Percentiles rank a stretch among this genome's conserved stretches.
These are phyloP conservation scores for Pollenia griseotomentosa DNA, from an alignment of 2,888 invertebrate genomes.

Conservation along the genomic window DNA sequence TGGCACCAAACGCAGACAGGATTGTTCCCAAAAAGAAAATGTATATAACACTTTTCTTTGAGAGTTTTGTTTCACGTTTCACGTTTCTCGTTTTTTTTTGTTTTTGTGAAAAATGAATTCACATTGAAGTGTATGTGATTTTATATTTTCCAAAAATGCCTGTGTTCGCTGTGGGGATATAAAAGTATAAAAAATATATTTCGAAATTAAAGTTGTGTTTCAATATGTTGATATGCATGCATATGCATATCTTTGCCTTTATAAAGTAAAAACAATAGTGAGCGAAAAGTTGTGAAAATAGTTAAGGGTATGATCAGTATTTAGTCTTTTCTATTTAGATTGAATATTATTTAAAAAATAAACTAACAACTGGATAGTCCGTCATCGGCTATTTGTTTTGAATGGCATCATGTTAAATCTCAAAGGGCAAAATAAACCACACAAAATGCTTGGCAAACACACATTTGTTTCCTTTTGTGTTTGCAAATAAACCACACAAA, in stretches of 20 bases:
- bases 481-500: too few relatives aligned
- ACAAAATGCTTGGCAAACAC: too few relatives aligned
- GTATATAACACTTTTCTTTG: conserved; percentile 58
- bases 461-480: too few relatives aligned
- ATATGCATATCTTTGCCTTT: conserved; percentile 21
- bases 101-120: conserved; percentile 1
- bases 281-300: background rate
- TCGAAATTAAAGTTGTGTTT: conserved; percentile 58
- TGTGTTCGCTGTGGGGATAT: conserved; percentile 15
- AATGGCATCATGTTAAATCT: too few relatives aligned
- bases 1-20: conserved; percentile 55
- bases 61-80: conserved; percentile 17
- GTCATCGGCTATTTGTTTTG: too few relatives aligned
- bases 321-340: too few relatives aligned
- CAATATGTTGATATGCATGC: conserved; percentile 27
- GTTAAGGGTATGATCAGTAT: background rate
- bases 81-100: conserved; percentile 10
- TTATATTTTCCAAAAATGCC: conserved; percentile 36
- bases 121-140: conserved; percentile 35
- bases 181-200: background rate
- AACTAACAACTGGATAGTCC: too few relatives aligned
- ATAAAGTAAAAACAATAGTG: background rate
- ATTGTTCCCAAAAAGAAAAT: conserved; percentile 49
- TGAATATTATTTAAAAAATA: too few relatives aligned
- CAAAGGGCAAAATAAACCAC: too few relatives aligned